A percentile compares a stretch with the other conserved stretches of the same genome.
phyloP scores from a whole-genome alignment of 2,797 vertebrate genomes.

The Eutrigla gurnardus region DNA sequence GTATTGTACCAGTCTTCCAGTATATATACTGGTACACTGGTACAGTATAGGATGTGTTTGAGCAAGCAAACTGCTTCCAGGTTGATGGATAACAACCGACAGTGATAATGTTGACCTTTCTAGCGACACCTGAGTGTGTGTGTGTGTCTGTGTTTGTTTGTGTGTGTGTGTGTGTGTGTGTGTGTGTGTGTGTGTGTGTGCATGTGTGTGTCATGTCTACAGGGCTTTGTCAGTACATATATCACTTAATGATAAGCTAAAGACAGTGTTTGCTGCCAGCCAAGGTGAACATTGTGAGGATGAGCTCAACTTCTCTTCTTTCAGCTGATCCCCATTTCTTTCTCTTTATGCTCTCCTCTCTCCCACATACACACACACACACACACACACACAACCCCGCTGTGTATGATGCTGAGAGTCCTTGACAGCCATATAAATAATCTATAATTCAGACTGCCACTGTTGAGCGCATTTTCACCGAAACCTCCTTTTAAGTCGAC shows the following conservation, averaged over 20 bases:
- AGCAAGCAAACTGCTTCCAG: constrained; percentile 50
- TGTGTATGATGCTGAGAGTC: constrained; percentile 77
- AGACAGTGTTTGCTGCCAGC: constrained; percentile 35
- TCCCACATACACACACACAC: constrained; percentile 18
- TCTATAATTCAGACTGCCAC: constrained; percentile 77
- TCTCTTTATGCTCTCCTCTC: constrained; percentile 2
- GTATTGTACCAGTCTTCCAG: too few species aligned
- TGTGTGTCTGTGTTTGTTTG: constrained; percentile 6
- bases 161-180: constrained; percentile 51
- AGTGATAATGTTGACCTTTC: constrained; percentile 67
- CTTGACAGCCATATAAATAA: constrained; percentile 85
- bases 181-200: constrained; percentile 38
- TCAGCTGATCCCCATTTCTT: constrained; percentile 10
- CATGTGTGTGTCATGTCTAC: constrained; percentile 38
- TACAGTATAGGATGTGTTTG: constrained; percentile 27
- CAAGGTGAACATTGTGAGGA: constrained; percentile 28
- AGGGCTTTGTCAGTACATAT: constrained; percentile 52
- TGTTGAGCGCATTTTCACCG: constrained; percentile 35
- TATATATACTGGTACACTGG: too few species aligned
- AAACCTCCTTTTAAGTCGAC: constrained; percentile 50
- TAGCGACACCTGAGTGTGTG: constrained; percentile 62
- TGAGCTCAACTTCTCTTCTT: constrained; percentile 6
- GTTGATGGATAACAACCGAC: constrained; percentile 64
- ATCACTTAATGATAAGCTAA: constrained; percentile 37
- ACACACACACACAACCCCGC: constrained; percentile 20